These are phyloP conservation scores for Micoletzkya japonica DNA, from an alignment of 2,888 invertebrate species.

Conservation along the genomic window DNA sequence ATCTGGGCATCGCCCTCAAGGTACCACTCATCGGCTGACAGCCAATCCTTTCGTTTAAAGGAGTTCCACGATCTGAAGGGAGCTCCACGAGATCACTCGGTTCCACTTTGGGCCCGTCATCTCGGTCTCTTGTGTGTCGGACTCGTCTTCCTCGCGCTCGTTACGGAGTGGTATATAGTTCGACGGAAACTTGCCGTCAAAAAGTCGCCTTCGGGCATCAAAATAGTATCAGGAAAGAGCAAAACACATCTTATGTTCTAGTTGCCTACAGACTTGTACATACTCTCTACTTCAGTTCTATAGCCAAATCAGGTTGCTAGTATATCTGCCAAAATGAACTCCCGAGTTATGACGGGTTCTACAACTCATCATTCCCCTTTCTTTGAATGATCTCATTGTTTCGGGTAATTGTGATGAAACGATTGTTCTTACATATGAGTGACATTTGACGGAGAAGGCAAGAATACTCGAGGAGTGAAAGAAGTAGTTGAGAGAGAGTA, in stretches of 20 bases:
- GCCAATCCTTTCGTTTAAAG: slow-evolving; percentile 28
- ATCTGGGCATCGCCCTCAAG: slow-evolving; percentile 18
- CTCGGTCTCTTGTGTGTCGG: slow-evolving; percentile 46
- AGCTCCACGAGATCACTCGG: slow-evolving; percentile 46
- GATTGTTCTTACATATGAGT: too few relatives aligned
- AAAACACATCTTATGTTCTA: slow-evolving; percentile 60
- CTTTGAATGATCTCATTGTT: too few relatives aligned
- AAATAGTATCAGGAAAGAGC: slow-evolving; percentile 48
- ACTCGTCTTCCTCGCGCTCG: slow-evolving; percentile 48
- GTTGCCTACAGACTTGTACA: too few relatives aligned
- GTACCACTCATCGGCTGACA: not conserved
- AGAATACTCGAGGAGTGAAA: too few relatives aligned
- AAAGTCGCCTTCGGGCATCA: slow-evolving; percentile 45
- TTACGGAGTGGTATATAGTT: slow-evolving; percentile 53
- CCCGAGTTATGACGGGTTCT: too few relatives aligned
- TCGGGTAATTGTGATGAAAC: too few relatives aligned
- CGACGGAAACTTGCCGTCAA: slow-evolving; percentile 55
- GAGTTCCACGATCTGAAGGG: slow-evolving; percentile 48
- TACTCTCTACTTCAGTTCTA: slow-evolving; percentile 57
- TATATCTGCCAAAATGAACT: too few relatives aligned
- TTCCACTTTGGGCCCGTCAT: slow-evolving; percentile 52
- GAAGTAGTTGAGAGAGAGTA: too few relatives aligned
- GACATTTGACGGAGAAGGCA: too few relatives aligned
- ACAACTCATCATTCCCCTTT: too few relatives aligned
- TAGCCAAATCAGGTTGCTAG: slow-evolving; percentile 78